phyloP scores from a whole-genome alignment of 2,888 invertebrate species.

The Prosapia bicincta region DNA sequence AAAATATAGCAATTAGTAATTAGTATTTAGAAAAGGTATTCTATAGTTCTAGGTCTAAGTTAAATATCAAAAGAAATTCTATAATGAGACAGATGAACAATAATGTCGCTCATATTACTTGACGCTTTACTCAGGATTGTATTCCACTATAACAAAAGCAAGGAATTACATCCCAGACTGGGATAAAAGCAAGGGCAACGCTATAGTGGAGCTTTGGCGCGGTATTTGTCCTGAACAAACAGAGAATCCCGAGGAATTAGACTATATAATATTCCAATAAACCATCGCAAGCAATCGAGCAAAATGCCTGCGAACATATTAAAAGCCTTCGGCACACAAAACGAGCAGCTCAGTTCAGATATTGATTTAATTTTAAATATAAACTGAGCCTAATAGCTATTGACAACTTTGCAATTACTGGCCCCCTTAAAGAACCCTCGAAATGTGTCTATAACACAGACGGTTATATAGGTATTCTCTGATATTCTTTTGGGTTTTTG shows the following conservation, averaged over 20 bases:
- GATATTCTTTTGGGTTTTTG: no score
- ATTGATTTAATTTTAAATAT: neutral
- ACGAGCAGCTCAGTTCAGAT: neutral
- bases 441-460: no score
- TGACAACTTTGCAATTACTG: neutral
- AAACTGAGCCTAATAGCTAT: neutral
- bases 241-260: neutral
- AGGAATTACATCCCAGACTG: neutral
- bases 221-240: neutral
- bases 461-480: no score
- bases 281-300: neutral
- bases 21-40: no score
- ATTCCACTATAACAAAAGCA: neutral
- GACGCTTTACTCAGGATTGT: no score
- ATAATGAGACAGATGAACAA: no score
- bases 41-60: no score
- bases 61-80: no score
- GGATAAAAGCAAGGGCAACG: neutral
- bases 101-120: no score
- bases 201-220: neutral
- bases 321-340: neutral
- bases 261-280: slow-evolving; percentile 2
- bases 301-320: neutral
- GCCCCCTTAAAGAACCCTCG: no score
- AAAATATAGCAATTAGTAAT: no score